Evolutionary conservation across 2,888 invertebrate species (phyloP), one percentile per base, ranked within the genome.

Genomic region (Campoplex nolae): DNA sequence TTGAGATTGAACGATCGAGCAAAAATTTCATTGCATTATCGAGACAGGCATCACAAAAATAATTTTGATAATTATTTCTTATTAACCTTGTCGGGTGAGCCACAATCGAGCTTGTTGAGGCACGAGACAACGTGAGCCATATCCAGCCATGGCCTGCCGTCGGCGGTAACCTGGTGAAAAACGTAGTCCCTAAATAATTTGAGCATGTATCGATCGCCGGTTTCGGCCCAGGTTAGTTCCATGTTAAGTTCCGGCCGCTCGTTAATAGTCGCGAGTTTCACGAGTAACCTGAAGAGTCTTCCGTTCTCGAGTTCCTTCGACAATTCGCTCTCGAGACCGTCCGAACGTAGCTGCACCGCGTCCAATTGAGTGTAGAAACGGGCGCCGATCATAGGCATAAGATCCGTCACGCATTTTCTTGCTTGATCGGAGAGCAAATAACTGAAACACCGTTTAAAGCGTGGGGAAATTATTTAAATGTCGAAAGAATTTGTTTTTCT

Each of bases 301-400:
- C 99, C 98, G 94, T 99, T 99, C 95, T 99, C 99, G 92, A 99
- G 96, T 95, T 99, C 99, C 94, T 97, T 97, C 18, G 98, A 96
- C 86, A 99, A 95, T 94, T 99, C 99, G 89, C 97, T 97, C 92
- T 99, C 99, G 90, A 99, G 96, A 71, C 97, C 96, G 94, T 99
- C 99, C 71, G 97, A 97, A 89, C 98, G 97, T 83, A 97, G 96
- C 94, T 98, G 98, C 84, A 98, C 96, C 8, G 97, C 97, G 95
- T 99, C 99, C 93, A 99, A 95, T 95, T 99, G 99, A 0, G 98
- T 98, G 95, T 99, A 99, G 95, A 99, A 99, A 84, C 99, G 96
- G 68, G 99, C 99, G 68, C 98, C 99, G 91, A 99, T 99, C 99
- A 99, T 99, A 45, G 99, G 99, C 99, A 99, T 99, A 92, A 99